Conservation (phyloP, 2,888 invertebrate species). For the Calameuta pallipes region DNA sequence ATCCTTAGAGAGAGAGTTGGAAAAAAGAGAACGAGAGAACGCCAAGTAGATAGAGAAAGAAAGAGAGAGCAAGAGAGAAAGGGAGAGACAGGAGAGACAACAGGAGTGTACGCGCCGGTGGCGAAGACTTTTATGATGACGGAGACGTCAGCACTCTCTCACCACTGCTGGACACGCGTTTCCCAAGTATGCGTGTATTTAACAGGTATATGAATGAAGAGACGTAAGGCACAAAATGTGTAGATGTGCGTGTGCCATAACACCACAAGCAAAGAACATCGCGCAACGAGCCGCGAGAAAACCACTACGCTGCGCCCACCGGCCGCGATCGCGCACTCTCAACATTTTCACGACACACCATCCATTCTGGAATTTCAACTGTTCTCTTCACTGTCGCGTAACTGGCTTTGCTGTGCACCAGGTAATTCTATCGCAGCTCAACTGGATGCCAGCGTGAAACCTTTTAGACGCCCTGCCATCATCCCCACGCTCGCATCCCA, state of each 20-base stretch:
- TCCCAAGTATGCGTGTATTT: too few relatives aligned
- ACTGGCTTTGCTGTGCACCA: too few relatives aligned
- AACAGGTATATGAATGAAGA: not conserved
- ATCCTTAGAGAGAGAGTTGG: constrained; percentile 20
- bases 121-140: constrained; percentile 18
- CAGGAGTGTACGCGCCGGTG: constrained; percentile 30
- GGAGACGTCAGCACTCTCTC: constrained; percentile 12
- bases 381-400: too few relatives aligned
- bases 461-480: constrained; percentile 4
- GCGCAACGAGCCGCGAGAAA: constrained; percentile 16
- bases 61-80: too few relatives aligned
- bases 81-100: not conserved
- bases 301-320: constrained; percentile 38
- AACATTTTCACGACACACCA: constrained; percentile 33
- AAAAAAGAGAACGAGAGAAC: too few relatives aligned
- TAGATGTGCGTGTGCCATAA: not conserved
- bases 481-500: constrained; percentile 15
- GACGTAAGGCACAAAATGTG: constrained; percentile 11
- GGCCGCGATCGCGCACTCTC: constrained; percentile 40
- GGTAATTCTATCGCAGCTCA: not conserved
- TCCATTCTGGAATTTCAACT: constrained; percentile 9
- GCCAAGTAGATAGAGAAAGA: too few relatives aligned
- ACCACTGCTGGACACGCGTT: constrained; percentile 1
- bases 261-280: not conserved
- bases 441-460: not conserved